Evolutionary conservation across 2,113 vertebrate genomes (phyloP).

Genomic region (Hippoglossus stenolepis): DNA sequence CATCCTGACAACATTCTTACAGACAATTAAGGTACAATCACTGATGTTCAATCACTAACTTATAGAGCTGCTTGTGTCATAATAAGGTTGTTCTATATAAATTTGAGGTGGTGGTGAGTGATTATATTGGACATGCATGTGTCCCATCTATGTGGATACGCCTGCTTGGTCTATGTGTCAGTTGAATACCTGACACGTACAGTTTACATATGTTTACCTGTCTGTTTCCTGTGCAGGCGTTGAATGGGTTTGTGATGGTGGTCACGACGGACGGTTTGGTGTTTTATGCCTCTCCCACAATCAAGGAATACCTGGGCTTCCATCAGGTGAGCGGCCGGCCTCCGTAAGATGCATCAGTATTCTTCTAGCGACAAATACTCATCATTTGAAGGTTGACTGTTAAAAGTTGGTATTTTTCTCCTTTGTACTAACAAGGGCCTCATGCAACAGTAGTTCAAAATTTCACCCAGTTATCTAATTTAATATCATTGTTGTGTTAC

Average conservation of each 20-base stretch:
- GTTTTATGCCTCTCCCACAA: constrained; percentile 80
- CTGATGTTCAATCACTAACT: not conserved
- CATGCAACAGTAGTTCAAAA: too few species aligned
- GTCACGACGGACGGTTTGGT: constrained; percentile 78
- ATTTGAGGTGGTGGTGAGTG: not conserved
- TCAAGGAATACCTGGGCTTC: constrained; percentile 85
- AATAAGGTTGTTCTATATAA: not conserved
- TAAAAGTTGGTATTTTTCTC: too few species aligned
- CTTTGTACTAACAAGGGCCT: too few species aligned
- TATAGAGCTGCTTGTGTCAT: not conserved
- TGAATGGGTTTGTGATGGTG: constrained; percentile 82
- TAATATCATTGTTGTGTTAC: too few species aligned
- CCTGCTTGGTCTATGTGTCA: too few species aligned
- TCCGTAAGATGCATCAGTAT: too few species aligned
- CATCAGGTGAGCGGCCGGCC: constrained; percentile 76
- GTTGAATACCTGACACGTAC: too few species aligned
- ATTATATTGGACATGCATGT: not conserved
- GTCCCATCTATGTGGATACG: too few species aligned
- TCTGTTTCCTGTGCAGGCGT: constrained; percentile 66
- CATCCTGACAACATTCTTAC: not conserved
- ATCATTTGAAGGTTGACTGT: too few species aligned
- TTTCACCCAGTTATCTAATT: too few species aligned
- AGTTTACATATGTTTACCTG: not conserved
- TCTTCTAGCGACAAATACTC: too few species aligned
- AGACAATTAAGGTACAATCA: too few species aligned